Conservation (phyloP, 2,113 vertebrate genomes). For the Crotalus tigris region DNA sequence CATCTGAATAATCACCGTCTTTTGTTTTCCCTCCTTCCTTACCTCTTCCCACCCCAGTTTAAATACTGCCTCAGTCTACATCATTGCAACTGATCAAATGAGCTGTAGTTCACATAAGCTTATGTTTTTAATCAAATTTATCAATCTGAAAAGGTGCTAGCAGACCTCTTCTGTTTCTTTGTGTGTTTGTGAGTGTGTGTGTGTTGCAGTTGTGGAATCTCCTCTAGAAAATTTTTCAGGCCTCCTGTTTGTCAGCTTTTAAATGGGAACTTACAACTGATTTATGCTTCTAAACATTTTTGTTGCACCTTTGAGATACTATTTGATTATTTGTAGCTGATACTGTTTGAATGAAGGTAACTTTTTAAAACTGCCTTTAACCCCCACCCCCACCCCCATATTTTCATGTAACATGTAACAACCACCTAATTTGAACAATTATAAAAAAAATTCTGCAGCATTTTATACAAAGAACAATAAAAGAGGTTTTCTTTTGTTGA, state of each 20-base stretch:
- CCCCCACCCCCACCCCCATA: background rate
- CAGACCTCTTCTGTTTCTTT: background rate
- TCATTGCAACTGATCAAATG: background rate
- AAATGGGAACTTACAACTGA: background rate
- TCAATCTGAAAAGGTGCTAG: background rate
- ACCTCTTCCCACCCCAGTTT: background rate
- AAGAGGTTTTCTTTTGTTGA: background rate
- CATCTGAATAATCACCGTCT: background rate
- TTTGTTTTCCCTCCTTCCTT: background rate
- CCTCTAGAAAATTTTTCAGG: background rate
- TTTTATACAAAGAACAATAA: background rate
- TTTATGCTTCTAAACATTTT: background rate
- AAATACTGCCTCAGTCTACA: background rate
- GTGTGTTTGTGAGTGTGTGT: background rate
- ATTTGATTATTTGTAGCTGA: background rate
- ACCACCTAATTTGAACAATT: background rate
- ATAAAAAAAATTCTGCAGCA: background rate
- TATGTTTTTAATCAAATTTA: background rate
- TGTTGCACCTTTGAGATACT: background rate
- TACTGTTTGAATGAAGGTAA: background rate
- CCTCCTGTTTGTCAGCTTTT: background rate
- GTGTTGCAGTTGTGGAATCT: background rate
- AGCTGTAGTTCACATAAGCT: background rate
- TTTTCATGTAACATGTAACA: background rate
- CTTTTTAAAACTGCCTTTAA: background rate